These are phyloP conservation scores for Amazona guildingii DNA, from an alignment of 2,113 vertebrate genomes.

Conservation along the genomic window DNA sequence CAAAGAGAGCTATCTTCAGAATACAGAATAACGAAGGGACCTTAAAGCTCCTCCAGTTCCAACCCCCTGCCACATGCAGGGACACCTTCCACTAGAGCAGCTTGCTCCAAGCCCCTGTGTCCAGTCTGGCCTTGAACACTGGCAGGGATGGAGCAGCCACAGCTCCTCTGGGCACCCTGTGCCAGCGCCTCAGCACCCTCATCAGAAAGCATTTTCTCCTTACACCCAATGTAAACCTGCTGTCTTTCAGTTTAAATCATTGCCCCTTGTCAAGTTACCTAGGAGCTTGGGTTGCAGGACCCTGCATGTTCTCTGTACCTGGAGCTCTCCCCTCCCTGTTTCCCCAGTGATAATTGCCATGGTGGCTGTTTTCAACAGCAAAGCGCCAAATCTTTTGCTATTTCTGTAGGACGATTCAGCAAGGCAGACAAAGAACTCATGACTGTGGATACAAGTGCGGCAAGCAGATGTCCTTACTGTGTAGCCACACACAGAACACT, in stretches of 20 bases:
- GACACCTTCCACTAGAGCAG: not conserved
- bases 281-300: not conserved
- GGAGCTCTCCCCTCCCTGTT: too few relatives aligned
- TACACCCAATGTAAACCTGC: not conserved
- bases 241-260: not conserved
- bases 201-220: not conserved
- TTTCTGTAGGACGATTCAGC: slow-evolving; percentile 74
- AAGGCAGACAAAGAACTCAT: slow-evolving; percentile 87
- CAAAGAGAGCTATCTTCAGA: not conserved
- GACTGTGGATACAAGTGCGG: slow-evolving; percentile 80
- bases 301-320: not conserved
- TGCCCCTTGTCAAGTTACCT: not conserved
- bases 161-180: not conserved
- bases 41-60: not conserved
- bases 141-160: not conserved
- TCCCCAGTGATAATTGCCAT: not conserved
- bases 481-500: slow-evolving; percentile 82
- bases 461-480: slow-evolving; percentile 83
- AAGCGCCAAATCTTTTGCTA: not conserved
- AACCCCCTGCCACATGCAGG: not conserved
- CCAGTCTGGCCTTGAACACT: not conserved
- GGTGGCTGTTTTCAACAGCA: not conserved
- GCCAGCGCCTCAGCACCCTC: not conserved
- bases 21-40: not conserved
- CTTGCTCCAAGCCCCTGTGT: too few relatives aligned